Base-by-base conservation (phyloP, 2,113 vertebrate species). In the Mohoua ochrocephala region DNA sequence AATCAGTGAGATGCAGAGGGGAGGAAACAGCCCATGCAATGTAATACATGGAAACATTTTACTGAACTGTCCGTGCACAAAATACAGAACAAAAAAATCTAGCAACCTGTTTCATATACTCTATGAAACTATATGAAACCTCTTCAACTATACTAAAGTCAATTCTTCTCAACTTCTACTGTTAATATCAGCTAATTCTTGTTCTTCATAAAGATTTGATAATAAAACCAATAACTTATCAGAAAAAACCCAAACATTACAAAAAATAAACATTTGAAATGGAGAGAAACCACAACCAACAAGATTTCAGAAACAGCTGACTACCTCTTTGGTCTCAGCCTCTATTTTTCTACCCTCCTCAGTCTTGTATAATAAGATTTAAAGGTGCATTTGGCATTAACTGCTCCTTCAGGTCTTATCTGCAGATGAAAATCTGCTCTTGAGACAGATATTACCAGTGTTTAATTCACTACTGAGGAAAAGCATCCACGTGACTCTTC, bases 391-490 rank as follows among this genome's bases (percentile, higher is more conserved):
- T 87, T 84, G 45, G 64, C 47, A 39, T 57, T 70, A 92, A 93
- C 52, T 68, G 77, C 52, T 93, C 76, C 86, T 35, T 68, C 53
- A 81, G 54, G 82, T 87, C 61, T 78, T 82, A 61, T 41, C 52
- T 70, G 16, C 52, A 84, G 82, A 65, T 27, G 44, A 93, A 95
- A 95, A 94, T 82, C 57, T 74, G 65, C 35, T 78, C 71, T 81
- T 71, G 24, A 85, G 54, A 94, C 24, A 68, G 44, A 31, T 76
- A 77, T 57, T 79, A 85, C 47, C 60, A 69, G 19, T 41, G 39
- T 61, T 88, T 88, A 90, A 87, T 65, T 68, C 39, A 87, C 15
- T 47, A 12, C 4, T 57, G 49, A 82, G 41, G 28, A 73, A 68
- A 77, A 82, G 37, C 16, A 87, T 31, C n/a, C 30, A 30, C 0